These are phyloP conservation scores for Syngnathus acus DNA, from an alignment of 2,797 vertebrate genomes.

Conservation along the genomic window DNA sequence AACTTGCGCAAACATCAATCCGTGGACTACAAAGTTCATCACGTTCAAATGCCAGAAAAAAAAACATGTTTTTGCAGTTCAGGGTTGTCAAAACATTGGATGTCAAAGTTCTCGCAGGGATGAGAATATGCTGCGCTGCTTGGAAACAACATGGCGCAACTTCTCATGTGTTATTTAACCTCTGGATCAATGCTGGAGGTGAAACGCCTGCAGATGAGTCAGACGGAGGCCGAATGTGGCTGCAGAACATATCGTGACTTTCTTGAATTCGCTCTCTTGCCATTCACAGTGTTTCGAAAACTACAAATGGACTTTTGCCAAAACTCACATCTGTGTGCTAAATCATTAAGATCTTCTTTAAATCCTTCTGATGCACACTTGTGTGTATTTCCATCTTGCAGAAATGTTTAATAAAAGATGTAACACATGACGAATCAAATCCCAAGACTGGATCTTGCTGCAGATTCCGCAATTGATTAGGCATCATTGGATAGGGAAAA, in stretches of 20 bases:
- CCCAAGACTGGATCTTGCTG: conserved; percentile 23
- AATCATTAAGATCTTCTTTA: conserved; percentile 42
- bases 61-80: conserved; percentile 36
- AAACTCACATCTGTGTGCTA: conserved; percentile 29
- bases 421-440: conserved; percentile 31
- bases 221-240: conserved; percentile 1
- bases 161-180: conserved; percentile 57
- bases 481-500: background rate
- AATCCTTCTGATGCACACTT: conserved; percentile 27
- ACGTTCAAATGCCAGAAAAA: conserved; percentile 26
- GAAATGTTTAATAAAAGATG: conserved; percentile 47
- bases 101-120: conserved; percentile 34
- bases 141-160: conserved; percentile 19
- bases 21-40: conserved; percentile 14
- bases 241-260: background rate
- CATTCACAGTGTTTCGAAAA: background rate
- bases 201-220: conserved; percentile 8
- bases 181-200: conserved; percentile 33
- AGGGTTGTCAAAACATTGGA: conserved; percentile 31
- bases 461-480: conserved; percentile 5
- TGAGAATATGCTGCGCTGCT: conserved; percentile 30
- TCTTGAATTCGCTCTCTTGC: too few relatives aligned
- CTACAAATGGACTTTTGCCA: conserved; percentile 18
- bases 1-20: conserved; percentile 10
- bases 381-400: conserved; percentile 16